Base-by-base conservation (phyloP, 1,140 invertebrate species). In the Pseudomyrmex dendroicus region DNA sequence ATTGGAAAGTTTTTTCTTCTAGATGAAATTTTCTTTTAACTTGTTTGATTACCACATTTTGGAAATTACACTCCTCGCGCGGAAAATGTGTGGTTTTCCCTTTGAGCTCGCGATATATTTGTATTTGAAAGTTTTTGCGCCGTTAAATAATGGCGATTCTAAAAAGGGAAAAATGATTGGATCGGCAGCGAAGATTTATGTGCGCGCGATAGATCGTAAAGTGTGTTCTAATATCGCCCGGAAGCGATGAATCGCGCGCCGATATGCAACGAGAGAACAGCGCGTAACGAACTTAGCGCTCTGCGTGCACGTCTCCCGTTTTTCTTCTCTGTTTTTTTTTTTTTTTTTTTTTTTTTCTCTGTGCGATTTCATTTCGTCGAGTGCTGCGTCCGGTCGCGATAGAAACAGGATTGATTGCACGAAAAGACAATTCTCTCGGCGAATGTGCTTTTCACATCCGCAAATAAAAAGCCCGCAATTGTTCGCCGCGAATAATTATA, bases 361-460 rank as follows among this genome's bases (percentile, higher is more conserved):
- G n/a, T 35, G 2, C 17, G 20, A 50, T 61, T 83, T 83, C 73
- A 76, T 54, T 50, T 76, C 35, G 46, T 44, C 73, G 57, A 74
- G 57, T 74, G 22, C 10, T 10, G 46, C 73, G 20, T 54, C 46
- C 17, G 10, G 46, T 52, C 20, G 66, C 20, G 46, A 63, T 50
- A 48, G 46, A 63, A 63, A 22, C 59, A 50, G 12, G 59, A 63
- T 74, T 46, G 59, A 74, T 74, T 20, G 44, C 22, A 22, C 20
- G 59, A 74, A 17, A 74, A 25, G 59, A 74, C n/a, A 9, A 63
- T 12, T 48, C 59, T 13, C 20, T 62, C 20, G 59, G 20, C 44
- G 35, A n/a, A 8, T 3, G 17, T 66, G 35, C 7, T 35, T 76
- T 64, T 8, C 48, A 10, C 12, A 1, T 76, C 35, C 8, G 35